Evolutionary conservation across 2,113 vertebrate species (phyloP).

Genomic region (Hydrolagus affinis): DNA sequence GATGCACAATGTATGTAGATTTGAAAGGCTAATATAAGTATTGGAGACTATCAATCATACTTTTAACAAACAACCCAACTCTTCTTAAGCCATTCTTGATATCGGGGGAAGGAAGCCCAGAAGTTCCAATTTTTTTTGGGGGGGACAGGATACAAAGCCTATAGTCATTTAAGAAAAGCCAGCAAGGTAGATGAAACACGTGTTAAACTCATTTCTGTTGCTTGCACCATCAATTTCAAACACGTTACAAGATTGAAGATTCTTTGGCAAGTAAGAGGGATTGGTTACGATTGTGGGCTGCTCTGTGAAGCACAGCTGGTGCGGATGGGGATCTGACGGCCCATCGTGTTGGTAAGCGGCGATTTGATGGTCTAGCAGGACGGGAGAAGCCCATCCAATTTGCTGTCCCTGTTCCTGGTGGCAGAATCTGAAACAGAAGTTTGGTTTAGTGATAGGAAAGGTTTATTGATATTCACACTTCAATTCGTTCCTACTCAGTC

Average conservation of each 20-base stretch:
- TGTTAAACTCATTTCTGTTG: not conserved
- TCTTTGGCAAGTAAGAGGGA: slow-evolving; percentile 61
- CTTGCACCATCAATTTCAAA: not conserved
- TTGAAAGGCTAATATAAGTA: slow-evolving; percentile 41
- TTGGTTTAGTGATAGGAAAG: not conserved
- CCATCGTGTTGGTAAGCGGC: slow-evolving; percentile 84
- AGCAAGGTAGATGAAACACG: not conserved
- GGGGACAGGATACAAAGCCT: not conserved
- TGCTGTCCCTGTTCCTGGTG: slow-evolving; percentile 41
- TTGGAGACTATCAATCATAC: slow-evolving; percentile 62
- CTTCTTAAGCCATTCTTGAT: slow-evolving; percentile 13
- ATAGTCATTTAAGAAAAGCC: slow-evolving; percentile 1
- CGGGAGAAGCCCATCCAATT: slow-evolving; percentile 75
- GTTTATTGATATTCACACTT: not conserved
- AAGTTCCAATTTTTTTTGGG: not conserved
- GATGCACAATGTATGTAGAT: not conserved
- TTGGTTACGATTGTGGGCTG: slow-evolving; percentile 46
- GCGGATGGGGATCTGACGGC: slow-evolving; percentile 67
- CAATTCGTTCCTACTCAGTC: no score
- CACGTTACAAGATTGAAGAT: slow-evolving; percentile 55
- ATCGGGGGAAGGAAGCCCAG: not conserved
- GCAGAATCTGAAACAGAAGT: slow-evolving; percentile 49
- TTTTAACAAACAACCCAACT: not conserved
- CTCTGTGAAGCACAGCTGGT: slow-evolving; percentile 51
- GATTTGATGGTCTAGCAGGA: slow-evolving; percentile 78